phyloP scores from a whole-genome alignment of 2,113 vertebrate species.

The Nerophis lumbriciformis region DNA sequence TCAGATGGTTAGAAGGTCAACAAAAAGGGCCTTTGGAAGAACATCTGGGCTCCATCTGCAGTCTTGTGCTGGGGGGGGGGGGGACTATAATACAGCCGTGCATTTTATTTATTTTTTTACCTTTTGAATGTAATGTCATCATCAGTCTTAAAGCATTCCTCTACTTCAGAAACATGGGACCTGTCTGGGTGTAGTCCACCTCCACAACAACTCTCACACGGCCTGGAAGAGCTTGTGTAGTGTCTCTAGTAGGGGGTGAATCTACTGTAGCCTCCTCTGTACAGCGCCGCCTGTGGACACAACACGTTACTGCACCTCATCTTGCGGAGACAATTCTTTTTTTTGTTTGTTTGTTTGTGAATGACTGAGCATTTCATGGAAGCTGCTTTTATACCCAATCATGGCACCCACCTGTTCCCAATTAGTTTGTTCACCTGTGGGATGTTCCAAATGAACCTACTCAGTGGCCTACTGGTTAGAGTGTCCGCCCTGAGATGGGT shows the following conservation, averaged over 20 bases:
- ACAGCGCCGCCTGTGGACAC: conserved; percentile 67
- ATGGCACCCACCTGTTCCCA: too few species aligned
- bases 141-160: conserved; percentile 69
- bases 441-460: too few species aligned
- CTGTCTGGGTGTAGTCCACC: conserved; percentile 57
- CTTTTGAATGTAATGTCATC: conserved; percentile 27
- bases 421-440: too few species aligned
- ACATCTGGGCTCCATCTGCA: conserved; percentile 56
- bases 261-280: conserved; percentile 78
- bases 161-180: conserved; percentile 61
- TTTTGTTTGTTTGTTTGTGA: too few species aligned
- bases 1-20: conserved; percentile 45
- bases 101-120: conserved; percentile 44
- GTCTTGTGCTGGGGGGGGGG: conserved; percentile 65
- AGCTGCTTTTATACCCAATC: too few species aligned
- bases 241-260: conserved; percentile 74
- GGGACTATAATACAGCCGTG: conserved; percentile 67
- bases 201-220: conserved; percentile 58
- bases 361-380: too few species aligned
- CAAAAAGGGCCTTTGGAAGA: conserved; percentile 62
- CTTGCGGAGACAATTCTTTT: too few species aligned
- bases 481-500: too few species aligned
- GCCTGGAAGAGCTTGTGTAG: conserved; percentile 59
- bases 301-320: not conserved
- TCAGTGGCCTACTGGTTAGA: too few species aligned